These are phyloP conservation scores for Astreopora myriophthalma DNA, from an alignment of 64 coral and sea anemone genomes.

Conservation along the genomic window DNA sequence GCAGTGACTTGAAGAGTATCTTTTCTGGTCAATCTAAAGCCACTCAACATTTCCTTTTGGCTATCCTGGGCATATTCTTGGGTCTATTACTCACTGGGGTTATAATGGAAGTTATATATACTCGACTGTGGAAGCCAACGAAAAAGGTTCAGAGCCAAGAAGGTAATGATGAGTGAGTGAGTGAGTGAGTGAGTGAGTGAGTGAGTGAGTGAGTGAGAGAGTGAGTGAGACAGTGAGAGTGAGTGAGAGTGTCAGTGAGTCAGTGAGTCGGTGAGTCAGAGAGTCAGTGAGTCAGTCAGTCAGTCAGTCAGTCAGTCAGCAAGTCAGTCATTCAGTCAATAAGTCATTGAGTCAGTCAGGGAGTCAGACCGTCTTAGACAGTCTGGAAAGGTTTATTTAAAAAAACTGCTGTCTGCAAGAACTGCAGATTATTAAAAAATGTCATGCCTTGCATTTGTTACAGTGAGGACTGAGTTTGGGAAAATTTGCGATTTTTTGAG, in stretches of 20 bases:
- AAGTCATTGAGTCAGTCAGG: too few species aligned
- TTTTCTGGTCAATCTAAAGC: slow-evolving; percentile 10
- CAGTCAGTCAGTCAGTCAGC: neutral
- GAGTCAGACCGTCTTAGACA: neutral
- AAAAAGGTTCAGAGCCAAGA: slow-evolving; percentile 20
- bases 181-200: neutral
- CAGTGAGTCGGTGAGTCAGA: neutral
- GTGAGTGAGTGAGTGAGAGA: neutral
- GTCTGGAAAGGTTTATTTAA: neutral
- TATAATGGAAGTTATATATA: neutral
- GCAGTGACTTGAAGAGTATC: slow-evolving; percentile 14
- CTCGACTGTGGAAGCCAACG: neutral
- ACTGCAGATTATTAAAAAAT: too few species aligned
- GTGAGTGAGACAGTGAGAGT: too few species aligned
- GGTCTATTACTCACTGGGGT: slow-evolving; percentile 3
- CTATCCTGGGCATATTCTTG: neutral
- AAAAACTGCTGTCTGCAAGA: neutral
- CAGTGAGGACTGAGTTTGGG: too few species aligned
- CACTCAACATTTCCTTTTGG: neutral
- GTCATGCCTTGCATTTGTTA: too few species aligned
- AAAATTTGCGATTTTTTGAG: too few species aligned
- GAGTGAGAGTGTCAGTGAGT: too few species aligned
- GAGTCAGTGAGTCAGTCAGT: neutral
- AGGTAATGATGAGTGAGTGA: neutral
- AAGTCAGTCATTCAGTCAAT: too few species aligned